phyloP scores from a whole-genome alignment of 1,140 invertebrate genomes.

The Pararge aegeria region DNA sequence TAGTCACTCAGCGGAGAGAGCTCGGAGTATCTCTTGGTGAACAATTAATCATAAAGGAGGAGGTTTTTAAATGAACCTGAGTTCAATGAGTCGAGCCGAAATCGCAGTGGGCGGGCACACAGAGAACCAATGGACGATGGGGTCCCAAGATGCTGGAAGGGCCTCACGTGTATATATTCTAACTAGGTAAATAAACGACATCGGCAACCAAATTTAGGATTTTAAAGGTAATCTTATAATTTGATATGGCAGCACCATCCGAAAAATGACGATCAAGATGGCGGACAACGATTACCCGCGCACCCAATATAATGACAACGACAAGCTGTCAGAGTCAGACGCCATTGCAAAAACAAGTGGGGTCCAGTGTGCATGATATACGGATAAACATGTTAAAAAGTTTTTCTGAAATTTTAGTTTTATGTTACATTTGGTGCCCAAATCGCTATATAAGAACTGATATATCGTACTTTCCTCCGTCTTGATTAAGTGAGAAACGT shows the following conservation, averaged over 20 bases:
- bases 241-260: slow-evolving; percentile 37
- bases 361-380: slow-evolving; percentile 75
- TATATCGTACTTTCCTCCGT: slow-evolving; percentile 77
- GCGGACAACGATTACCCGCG: slow-evolving; percentile 37
- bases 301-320: slow-evolving; percentile 23
- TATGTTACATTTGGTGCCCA: slow-evolving; percentile 75
- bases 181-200: too few species aligned
- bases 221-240: background rate
- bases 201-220: too few species aligned
- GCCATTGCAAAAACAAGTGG: slow-evolving; percentile 69
- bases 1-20: too few species aligned
- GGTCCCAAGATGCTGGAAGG: too few species aligned
- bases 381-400: slow-evolving; percentile 80
- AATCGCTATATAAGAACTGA: slow-evolving; percentile 76
- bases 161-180: too few species aligned
- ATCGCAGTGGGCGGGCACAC: too few species aligned
- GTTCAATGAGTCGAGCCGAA: too few species aligned
- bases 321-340: slow-evolving; percentile 48
- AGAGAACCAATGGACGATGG: too few species aligned
- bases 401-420: slow-evolving; percentile 80
- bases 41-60: too few species aligned
- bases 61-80: too few species aligned
- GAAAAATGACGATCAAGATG: slow-evolving; percentile 46
- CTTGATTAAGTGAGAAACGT: slow-evolving; percentile 77
- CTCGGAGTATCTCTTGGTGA: too few species aligned